Conservation (phyloP, 2,888 invertebrate genomes). For the Lithophane socia region DNA sequence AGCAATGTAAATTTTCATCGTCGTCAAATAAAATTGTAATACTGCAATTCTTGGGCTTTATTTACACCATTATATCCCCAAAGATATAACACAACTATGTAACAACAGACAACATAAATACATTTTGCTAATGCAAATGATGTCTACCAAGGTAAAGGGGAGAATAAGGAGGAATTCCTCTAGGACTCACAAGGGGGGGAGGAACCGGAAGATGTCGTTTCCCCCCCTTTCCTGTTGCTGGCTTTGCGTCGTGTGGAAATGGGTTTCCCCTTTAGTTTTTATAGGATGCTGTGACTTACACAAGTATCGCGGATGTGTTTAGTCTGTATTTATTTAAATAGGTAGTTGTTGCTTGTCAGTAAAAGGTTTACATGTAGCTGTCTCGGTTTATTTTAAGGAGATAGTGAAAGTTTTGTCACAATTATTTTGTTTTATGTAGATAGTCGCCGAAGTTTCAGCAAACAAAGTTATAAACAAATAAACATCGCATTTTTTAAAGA, state of each 20-base stretch:
- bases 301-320: conserved; percentile 16
- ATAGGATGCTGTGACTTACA: conserved; percentile 61
- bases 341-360: background rate
- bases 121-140: conserved; percentile 57
- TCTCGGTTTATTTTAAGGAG: background rate
- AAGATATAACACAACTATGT: background rate
- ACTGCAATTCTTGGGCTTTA: no score
- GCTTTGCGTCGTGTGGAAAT: conserved; percentile 60
- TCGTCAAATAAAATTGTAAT: no score
- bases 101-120: conserved; percentile 38
- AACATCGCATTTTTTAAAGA: no score
- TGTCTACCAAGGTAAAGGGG: conserved; percentile 41
- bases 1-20: no score
- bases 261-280: conserved; percentile 59
- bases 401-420: background rate
- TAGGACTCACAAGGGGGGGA: conserved; percentile 35
- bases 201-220: conserved; percentile 61
- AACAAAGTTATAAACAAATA: no score
- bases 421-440: background rate
- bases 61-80: no score
- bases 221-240: conserved; percentile 52
- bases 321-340: background rate
- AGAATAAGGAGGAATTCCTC: conserved; percentile 41
- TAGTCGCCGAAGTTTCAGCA: no score
- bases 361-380: background rate